Evolutionary conservation across 35 echinoderm and acorn worm species (phyloP), one percentile per base, ranked within the genome.

Genomic region (Chiridota heheva): DNA sequence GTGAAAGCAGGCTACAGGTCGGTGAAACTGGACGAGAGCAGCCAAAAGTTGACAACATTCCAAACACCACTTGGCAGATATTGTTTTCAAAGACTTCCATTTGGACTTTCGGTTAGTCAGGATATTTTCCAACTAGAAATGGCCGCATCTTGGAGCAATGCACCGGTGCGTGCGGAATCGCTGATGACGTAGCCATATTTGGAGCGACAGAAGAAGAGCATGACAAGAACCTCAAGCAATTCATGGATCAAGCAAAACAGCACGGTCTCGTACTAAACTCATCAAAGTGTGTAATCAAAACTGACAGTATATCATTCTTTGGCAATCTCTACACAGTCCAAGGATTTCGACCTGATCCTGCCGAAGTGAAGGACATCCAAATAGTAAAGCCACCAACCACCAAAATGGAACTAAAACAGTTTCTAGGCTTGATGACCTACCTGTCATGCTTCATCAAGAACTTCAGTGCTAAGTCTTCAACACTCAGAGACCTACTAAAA

Each of bases 111-210:
- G 16, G 63, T 70, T 1, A 70, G 63, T 38, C 81, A 69, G 71
- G 81, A 83, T 31, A 70, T 70, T 22, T 83, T 70, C 34, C 81
- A 83, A n/a, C 5, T 70, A 22, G 68, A 84, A n/a, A 78, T 91
- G 3, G 48, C 27, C 40, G 22, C n/a, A 74, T 46, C 2, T 20
- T 74, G 36, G 60, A 82, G 34, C 24, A 41, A 1, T 48, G 20
- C 25, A n/a, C 20, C 33, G 80, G 80, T 4, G 20, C 27, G 7
- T 35, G 55, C 15, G 55, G 77, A 13, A 81, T 81, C 6, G 58
- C 58, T 17, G 58, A 86, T 44, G 69, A 86, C 17, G 68, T 82
- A 13, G 86, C 53, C 2, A 42, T 89, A 7, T 73, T 42, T 47
- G 86, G 86, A 5, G 6, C 17, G 5, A 82, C 67, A 18, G 67